Conservation (phyloP, 2,888 invertebrate genomes). For the Sinodicranocentrus sp. region DNA sequence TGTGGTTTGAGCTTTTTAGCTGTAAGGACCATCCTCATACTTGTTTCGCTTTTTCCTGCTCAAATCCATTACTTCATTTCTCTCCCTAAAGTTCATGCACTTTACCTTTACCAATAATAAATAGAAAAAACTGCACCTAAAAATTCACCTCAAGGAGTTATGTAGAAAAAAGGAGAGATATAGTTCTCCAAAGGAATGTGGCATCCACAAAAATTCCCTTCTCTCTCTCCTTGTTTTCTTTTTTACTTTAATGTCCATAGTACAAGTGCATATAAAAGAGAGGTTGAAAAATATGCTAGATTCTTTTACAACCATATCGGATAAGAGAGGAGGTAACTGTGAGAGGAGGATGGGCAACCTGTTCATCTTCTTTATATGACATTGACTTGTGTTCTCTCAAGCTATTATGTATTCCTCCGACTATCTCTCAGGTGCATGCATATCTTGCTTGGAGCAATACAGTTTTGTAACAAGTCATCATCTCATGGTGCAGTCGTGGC, state of each 20-base stretch:
- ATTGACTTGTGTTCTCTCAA: constrained; percentile 54
- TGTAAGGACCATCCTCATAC: constrained; percentile 18
- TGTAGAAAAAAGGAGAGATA: constrained; percentile 41
- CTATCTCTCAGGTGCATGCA: constrained; percentile 42
- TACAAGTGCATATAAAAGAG: neutral
- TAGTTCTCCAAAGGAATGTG: constrained; percentile 64
- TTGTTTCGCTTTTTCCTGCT: constrained; percentile 13
- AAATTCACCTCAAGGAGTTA: constrained; percentile 46
- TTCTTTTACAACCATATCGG: constrained; percentile 3
- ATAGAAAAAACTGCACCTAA: constrained; percentile 46
- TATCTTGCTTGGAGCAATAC: constrained; percentile 52
- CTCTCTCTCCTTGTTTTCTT: constrained; percentile 5
- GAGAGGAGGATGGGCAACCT: constrained; percentile 58
- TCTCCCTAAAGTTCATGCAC: constrained; percentile 37
- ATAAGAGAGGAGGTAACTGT: constrained; percentile 17
- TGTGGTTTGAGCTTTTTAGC: constrained; percentile 53
- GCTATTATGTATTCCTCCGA: constrained; percentile 40
- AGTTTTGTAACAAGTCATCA: constrained; percentile 50
- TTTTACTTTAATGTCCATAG: constrained; percentile 13
- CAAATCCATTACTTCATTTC: neutral
- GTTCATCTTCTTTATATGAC: constrained; percentile 56
- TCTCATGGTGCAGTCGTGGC: constrained; percentile 18
- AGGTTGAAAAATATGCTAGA: neutral
- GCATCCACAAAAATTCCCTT: constrained; percentile 41
- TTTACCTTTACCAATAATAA: constrained; percentile 43